Evolutionary conservation across 1,140 invertebrate genomes (phyloP), one percentile per base, ranked within the genome.

Genomic region (Drosophila sucinea): DNA sequence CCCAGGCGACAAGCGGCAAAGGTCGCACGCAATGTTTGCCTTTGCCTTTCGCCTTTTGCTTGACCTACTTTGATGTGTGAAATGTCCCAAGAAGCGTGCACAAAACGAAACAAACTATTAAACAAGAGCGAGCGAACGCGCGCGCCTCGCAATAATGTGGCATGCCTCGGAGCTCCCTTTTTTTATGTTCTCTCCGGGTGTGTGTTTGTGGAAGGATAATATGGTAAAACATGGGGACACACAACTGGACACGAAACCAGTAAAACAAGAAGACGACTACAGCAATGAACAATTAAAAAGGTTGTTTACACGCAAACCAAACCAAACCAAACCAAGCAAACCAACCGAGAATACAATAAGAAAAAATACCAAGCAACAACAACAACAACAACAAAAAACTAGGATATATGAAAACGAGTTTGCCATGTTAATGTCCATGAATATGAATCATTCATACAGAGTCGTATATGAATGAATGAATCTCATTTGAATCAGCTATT

Each of bases 21-120:
- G 79, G 84, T 83, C 83, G 84, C 84, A 87, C 84, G 84, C 84
- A 80, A 77, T 77, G 65, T 79, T 74, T 73, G 81, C 81, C 67
- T 74, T 74, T 70, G 70, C 77, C 66, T 66, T 70, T 82, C 44
- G 75, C 84, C 82, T 79, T 81, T 86, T 77, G 84, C 77, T 83
- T 87, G 83, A 87, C 83, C 83, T 87, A 87, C 84, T 87, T 87
- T 89, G 84, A 87, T 82, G 84, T 87, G 84, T 87, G 84, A 87
- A 89, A 89, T 83, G 84, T 89, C 84, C 83, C 76, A 77, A 79
- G 79, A 70, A 87, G 67, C 58, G 62, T 63, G 60, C 62, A 51
- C 65, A 75, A 58, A 41, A 38, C 71, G 56, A 60, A 29, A 27
- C 29, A 67, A 71, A 76, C 67, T 69, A 87, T 82, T 79, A 55